Evolutionary conservation across 2,113 vertebrate genomes (phyloP).

Genomic region (Smithornis capensis): DNA sequence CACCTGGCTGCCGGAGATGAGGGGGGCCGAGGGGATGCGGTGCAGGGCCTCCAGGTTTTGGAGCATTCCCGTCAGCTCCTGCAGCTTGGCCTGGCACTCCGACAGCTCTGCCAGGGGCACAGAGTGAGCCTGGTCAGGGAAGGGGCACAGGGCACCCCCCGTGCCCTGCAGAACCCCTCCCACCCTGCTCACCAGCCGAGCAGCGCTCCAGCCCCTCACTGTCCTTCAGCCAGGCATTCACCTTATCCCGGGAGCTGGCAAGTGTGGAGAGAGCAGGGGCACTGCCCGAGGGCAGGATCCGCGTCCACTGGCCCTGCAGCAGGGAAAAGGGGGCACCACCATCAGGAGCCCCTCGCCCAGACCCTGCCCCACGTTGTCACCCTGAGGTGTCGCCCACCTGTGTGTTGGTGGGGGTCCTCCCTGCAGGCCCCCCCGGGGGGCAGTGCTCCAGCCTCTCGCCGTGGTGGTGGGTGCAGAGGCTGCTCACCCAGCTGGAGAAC

Average conservation of each 20-base stretch:
- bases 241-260: constrained; percentile 71
- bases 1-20: constrained; percentile 80
- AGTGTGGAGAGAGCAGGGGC: constrained; percentile 61
- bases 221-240: constrained; percentile 87
- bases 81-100: constrained; percentile 83
- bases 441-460: constrained; percentile 68
- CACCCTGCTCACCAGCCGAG: constrained; percentile 75
- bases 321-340: background rate
- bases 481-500: constrained; percentile 89
- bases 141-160: background rate
- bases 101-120: constrained; percentile 73
- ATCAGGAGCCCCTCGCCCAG: accelerated
- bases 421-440: background rate
- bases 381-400: background rate
- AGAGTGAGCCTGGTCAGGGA: background rate
- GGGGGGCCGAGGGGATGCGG: constrained; percentile 77
- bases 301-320: constrained; percentile 6
- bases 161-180: accelerated
- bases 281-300: constrained; percentile 39
- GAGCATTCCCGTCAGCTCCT: constrained; percentile 83
- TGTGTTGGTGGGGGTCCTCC: accelerated
- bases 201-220: constrained; percentile 83
- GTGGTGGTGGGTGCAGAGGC: constrained; percentile 85
- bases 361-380: accelerated
- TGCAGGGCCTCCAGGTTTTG: constrained; percentile 85